A percentile compares a stretch with the other conserved stretches of the same genome.
phyloP scores from a whole-genome alignment of 2,888 invertebrate species.

The Phengaris alcon region DNA sequence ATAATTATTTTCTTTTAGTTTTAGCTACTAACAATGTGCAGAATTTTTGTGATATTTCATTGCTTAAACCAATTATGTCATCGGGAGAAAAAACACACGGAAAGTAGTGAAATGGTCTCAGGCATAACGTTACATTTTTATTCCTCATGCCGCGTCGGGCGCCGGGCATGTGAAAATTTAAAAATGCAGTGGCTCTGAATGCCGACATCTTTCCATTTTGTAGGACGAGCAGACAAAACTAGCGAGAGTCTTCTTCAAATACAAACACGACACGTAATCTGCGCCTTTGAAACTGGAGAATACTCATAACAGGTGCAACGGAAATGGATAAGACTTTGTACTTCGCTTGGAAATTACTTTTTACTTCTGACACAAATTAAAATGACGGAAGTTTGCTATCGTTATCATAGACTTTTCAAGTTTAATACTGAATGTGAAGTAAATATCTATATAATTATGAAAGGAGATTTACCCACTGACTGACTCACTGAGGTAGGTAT shows the following conservation, averaged over 20 bases:
- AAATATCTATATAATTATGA: no score
- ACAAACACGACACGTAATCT: slow-evolving; percentile 63
- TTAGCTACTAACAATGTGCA: neutral
- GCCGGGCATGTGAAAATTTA: slow-evolving; percentile 52
- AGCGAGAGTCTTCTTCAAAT: slow-evolving; percentile 71
- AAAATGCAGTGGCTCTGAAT: slow-evolving; percentile 70
- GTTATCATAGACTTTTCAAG: slow-evolving; percentile 15
- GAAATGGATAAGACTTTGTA: slow-evolving; percentile 57
- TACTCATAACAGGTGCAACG: slow-evolving; percentile 67
- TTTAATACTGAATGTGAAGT: neutral
- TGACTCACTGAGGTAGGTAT: no score
- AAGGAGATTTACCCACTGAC: no score
- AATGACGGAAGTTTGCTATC: slow-evolving; percentile 36
- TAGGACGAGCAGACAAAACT: slow-evolving; percentile 71
- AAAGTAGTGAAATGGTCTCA: slow-evolving; percentile 32
- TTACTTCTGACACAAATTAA: slow-evolving; percentile 40
- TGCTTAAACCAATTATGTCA: slow-evolving; percentile 8
- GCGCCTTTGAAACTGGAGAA: slow-evolving; percentile 67
- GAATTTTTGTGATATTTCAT: slow-evolving; percentile 4
- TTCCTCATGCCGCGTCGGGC: slow-evolving; percentile 28
- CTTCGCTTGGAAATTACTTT: slow-evolving; percentile 44
- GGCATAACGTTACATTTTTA: slow-evolving; percentile 33
- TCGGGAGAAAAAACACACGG: slow-evolving; percentile 22
- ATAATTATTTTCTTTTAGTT: neutral
- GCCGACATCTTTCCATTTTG: slow-evolving; percentile 69